A percentile compares a stretch with the other conserved stretches of the same genome.
phyloP scores from a whole-genome alignment of 2,113 vertebrate species.

The Equus przewalskii region DNA sequence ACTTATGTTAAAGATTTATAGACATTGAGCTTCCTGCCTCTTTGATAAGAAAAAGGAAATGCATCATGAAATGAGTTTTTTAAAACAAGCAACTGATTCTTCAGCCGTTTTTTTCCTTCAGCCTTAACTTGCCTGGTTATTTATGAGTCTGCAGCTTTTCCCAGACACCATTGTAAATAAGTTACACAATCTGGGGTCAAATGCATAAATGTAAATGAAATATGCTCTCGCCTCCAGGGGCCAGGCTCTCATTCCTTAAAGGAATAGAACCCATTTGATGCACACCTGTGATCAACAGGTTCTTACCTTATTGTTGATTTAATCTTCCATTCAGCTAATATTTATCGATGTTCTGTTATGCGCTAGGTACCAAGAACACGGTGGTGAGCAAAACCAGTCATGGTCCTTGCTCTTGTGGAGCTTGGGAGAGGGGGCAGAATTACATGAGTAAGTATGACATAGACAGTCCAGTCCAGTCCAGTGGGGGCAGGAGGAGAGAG shows the following conservation, averaged over 20 bases:
- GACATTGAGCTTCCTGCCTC: neutral
- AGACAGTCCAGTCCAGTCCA: neutral
- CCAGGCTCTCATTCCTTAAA: neutral
- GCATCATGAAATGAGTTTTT: slow-evolving; percentile 39
- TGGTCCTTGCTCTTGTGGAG: neutral
- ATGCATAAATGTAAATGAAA: slow-evolving; percentile 9
- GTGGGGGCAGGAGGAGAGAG: neutral
- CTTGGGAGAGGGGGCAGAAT: neutral
- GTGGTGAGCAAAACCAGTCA: neutral
- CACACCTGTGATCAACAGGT: neutral
- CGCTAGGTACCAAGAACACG: neutral
- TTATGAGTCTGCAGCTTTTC: slow-evolving; percentile 39
- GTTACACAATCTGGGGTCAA: slow-evolving; percentile 49
- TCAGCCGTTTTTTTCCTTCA: neutral
- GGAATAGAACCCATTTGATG: neutral
- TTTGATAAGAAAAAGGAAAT: slow-evolving; percentile 55
- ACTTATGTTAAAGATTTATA: slow-evolving; percentile 44
- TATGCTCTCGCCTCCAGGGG: neutral
- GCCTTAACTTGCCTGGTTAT: slow-evolving; percentile 8
- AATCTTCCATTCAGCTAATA: neutral
- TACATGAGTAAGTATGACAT: neutral
- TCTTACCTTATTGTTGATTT: neutral
- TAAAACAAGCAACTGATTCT: slow-evolving; percentile 48
- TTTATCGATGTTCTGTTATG: neutral
- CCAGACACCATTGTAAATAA: neutral